Base-by-base conservation (phyloP, 92 coral and sea anemone genomes). In the Parazoanthus swiftii region DNA sequence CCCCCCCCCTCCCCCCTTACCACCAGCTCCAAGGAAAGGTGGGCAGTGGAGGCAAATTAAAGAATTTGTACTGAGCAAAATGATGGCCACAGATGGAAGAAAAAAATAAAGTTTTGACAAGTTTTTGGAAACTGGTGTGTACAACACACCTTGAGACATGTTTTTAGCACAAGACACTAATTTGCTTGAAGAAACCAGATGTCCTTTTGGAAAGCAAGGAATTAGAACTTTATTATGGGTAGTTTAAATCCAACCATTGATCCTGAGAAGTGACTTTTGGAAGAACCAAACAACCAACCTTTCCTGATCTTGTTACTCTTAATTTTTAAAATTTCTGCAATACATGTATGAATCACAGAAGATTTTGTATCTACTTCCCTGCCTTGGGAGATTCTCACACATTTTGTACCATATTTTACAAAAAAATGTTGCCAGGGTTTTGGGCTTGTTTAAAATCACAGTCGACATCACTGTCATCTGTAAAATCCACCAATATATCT, bases 271-370 rank as follows among this genome's bases (percentile, higher is more conserved):
- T 18, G 8, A 0, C 8, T 8, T 65, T 65, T 65, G 8, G 71
- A 1, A 65, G 26, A 25, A 8, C 71, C 71, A 65, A 65, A 65
- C 6, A 65, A 65, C 71, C 71, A 65, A 65, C 20, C 2, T 65
- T 65, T 65, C 71, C 71, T 65, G 71, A 65, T 65, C 71, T 65
- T 8, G 71, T 65, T 65, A 65, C 71, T 65, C 71, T 65, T 65
- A 65, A 1, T 65, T 65, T 65, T 65, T 65, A 65, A 65, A 65
- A 65, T 65, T 65, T 65, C 71, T 65, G 71, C 71, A 65, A 65
- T 65, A 65, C 23, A 0, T n/a, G n/a, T n/a, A n/a, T n/a, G n/a
- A 65, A 65, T 65, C 71, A 65, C 71, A 65, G 71, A 65, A 9
- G 71, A 65, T 65, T 65, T 65, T 65, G 71, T 8, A 65, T 65